Evolutionary conservation across 2,888 invertebrate genomes (phyloP).

Genomic region (Pinctada fucata): DNA sequence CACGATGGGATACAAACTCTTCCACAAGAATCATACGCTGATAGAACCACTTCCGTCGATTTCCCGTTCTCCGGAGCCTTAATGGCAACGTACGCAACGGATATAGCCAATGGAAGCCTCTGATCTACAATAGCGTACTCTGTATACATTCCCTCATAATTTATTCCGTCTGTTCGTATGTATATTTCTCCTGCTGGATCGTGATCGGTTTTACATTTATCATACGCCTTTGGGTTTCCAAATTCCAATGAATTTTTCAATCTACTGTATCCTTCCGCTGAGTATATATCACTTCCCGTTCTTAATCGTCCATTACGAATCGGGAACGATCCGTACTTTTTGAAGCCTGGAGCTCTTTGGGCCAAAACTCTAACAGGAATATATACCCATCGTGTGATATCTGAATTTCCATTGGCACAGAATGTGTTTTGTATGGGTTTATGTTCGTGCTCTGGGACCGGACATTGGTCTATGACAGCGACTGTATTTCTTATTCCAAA

Average conservation of each 20-base stretch:
- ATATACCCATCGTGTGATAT: conserved; percentile 61
- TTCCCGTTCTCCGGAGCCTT: conserved; percentile 37
- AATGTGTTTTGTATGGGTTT: conserved; percentile 62
- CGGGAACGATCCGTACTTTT: conserved; percentile 56
- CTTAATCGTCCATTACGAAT: conserved; percentile 55
- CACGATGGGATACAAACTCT: conserved; percentile 65
- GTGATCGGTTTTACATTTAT: conserved; percentile 43
- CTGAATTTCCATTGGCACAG: conserved; percentile 61
- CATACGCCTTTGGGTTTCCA: conserved; percentile 43
- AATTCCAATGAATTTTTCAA: conserved; percentile 16
- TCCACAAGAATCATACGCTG: conserved; percentile 65
- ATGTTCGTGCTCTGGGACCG: conserved; percentile 8
- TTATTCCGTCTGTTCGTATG: conserved; percentile 60
- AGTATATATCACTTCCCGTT: conserved; percentile 58
- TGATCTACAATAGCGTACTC: conserved; percentile 66
- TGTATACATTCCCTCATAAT: conserved; percentile 65
- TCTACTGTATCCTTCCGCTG: conserved; percentile 41
- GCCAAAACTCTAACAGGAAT: conserved; percentile 63
- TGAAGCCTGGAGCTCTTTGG: conserved; percentile 60
- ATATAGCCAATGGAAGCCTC: conserved; percentile 59
- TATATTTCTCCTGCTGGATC: conserved; percentile 57
- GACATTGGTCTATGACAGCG: conserved; percentile 16
- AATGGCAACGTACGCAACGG: conserved; percentile 63
- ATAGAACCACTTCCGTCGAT: conserved; percentile 36
- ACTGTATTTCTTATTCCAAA: not conserved